Conservation (phyloP, 1,140 invertebrate genomes). For the Caenorhabditis inopinata region DNA sequence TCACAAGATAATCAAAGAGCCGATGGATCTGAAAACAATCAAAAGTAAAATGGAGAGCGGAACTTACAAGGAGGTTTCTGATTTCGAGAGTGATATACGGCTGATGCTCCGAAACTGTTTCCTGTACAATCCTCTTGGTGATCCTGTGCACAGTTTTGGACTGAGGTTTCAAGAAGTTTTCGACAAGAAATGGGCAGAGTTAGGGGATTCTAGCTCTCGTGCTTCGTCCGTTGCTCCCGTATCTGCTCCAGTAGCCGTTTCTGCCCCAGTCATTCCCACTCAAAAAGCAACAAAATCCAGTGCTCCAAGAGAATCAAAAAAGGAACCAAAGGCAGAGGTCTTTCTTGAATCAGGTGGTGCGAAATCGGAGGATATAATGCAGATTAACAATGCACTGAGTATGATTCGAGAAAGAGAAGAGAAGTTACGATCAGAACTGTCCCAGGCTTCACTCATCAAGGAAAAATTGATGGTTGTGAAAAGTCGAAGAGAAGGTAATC, state of each 20-base stretch:
- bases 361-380: slow-evolving; percentile 7
- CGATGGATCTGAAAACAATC: slow-evolving; percentile 96
- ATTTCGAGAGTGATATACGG: slow-evolving; percentile 32
- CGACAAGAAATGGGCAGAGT: background rate
- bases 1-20: slow-evolving; percentile 97
- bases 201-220: background rate
- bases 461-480: background rate
- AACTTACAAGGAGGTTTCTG: slow-evolving; percentile 55
- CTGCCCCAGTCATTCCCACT: background rate
- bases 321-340: background rate
- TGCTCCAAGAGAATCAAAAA: background rate
- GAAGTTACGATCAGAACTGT: background rate
- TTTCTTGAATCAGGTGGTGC: background rate
- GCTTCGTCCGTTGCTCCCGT: background rate
- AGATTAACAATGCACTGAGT: slow-evolving; percentile 3
- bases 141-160: background rate
- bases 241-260: background rate
- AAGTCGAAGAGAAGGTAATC: background rate
- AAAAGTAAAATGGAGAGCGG: slow-evolving; percentile 68
- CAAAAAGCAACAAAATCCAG: background rate
- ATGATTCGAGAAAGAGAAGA: slow-evolving; percentile 4
- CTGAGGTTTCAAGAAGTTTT: slow-evolving; percentile 2
- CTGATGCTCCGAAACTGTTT: slow-evolving; percentile 61
- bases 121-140: slow-evolving; percentile 54
- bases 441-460: background rate